phyloP scores from a whole-genome alignment of 2,113 vertebrate species.

The Okapia johnstoni region DNA sequence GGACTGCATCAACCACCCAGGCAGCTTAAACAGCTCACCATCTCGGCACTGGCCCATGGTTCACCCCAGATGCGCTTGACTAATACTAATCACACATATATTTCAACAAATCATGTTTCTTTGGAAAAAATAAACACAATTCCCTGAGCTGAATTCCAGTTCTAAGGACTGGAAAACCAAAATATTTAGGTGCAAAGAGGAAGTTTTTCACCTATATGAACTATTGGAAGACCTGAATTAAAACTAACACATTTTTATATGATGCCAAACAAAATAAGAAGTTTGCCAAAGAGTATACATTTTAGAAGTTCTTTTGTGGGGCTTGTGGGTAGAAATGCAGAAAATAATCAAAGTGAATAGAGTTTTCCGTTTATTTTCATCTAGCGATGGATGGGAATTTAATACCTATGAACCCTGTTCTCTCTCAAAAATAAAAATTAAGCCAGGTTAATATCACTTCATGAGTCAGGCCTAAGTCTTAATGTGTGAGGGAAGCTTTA shows the following conservation, averaged over 20 bases:
- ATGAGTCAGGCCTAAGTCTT: background rate
- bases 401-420: background rate
- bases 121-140: background rate
- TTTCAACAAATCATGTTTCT: background rate
- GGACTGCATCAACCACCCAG: background rate
- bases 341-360: background rate
- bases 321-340: background rate
- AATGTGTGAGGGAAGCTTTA: background rate
- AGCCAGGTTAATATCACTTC: background rate
- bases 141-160: background rate
- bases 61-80: background rate
- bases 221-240: background rate
- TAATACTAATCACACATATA: background rate
- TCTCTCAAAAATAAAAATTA: background rate
- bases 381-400: background rate
- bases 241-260: background rate
- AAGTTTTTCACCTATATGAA: background rate
- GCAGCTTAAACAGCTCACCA: accelerated
- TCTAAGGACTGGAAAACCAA: background rate
- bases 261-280: slow-evolving; percentile 15
- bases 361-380: background rate
- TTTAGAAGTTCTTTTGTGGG: background rate
- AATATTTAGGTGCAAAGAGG: background rate
- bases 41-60: background rate
- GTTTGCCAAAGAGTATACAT: background rate